phyloP scores from a whole-genome alignment of 2,888 invertebrate genomes.

The Gnatocerus cornutus region DNA sequence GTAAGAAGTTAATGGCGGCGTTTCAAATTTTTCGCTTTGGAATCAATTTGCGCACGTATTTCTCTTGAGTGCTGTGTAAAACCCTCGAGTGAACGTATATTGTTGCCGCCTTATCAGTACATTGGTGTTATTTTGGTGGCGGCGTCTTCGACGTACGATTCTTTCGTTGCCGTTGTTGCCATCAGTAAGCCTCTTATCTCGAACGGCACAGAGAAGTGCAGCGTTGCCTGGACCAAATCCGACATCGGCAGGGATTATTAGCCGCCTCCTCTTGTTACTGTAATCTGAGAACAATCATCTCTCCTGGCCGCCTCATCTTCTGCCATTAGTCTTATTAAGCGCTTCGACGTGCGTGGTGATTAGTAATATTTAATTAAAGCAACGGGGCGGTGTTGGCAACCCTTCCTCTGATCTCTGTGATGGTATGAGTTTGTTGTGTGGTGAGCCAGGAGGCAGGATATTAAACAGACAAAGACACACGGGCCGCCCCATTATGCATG shows the following conservation, averaged over 20 bases:
- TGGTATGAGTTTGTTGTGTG: constrained; percentile 44
- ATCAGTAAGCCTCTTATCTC: constrained; percentile 59
- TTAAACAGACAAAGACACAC: constrained; percentile 59
- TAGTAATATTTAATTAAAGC: constrained; percentile 41
- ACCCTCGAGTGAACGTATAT: constrained; percentile 24
- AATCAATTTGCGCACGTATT: not conserved
- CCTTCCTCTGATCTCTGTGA: constrained; percentile 22
- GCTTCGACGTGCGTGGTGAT: constrained; percentile 24
- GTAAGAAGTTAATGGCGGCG: not conserved
- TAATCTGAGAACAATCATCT: constrained; percentile 59
- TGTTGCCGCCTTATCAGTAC: constrained; percentile 42
- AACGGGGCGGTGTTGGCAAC: constrained; percentile 11
- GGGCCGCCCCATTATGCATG: constrained; percentile 58
- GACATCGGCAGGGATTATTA: constrained; percentile 66
- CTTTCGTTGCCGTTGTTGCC: constrained; percentile 46
- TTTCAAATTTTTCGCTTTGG: not conserved
- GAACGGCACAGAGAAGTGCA: constrained; percentile 60
- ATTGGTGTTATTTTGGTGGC: constrained; percentile 35
- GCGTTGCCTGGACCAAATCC: constrained; percentile 63
- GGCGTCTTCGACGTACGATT: constrained; percentile 30
- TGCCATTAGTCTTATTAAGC: constrained; percentile 55
- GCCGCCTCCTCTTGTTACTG: constrained; percentile 60
- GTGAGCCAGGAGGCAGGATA: constrained; percentile 56
- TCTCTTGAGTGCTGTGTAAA: not conserved
- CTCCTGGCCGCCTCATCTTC: constrained; percentile 47